Conservation (phyloP, 92 coral and sea anemone genomes). For the Epizoanthus rinbou region DNA sequence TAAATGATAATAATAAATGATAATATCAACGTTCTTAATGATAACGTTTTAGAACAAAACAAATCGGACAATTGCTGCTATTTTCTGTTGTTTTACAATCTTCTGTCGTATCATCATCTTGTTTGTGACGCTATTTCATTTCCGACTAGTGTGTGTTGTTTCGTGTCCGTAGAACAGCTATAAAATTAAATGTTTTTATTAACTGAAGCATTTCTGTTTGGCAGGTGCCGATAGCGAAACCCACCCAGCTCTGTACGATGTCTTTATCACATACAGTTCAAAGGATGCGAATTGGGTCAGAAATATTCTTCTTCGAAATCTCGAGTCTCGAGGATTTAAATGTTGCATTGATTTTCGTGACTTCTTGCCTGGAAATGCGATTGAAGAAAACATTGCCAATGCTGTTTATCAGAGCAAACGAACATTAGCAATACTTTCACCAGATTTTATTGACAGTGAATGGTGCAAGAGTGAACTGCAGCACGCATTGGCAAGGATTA, state of each 20-base stretch:
- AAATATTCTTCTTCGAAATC: slow-evolving; percentile 48
- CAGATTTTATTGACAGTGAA: slow-evolving; percentile 72
- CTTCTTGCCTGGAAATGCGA: slow-evolving; percentile 76
- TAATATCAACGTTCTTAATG: too few relatives aligned
- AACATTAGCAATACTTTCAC: slow-evolving; percentile 80
- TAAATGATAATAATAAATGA: too few relatives aligned
- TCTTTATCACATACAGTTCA: slow-evolving; percentile 82
- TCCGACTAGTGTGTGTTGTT: too few relatives aligned
- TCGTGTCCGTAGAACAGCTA: too few relatives aligned
- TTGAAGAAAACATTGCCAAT: slow-evolving; percentile 74
- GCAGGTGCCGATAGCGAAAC: neutral
- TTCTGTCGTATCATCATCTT: too few relatives aligned
- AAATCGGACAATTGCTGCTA: too few relatives aligned
- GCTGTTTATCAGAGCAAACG: slow-evolving; percentile 75
- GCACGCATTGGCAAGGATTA: slow-evolving; percentile 68
- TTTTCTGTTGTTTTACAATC: too few relatives aligned
- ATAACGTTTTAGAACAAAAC: too few relatives aligned
- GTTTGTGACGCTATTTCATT: too few relatives aligned
- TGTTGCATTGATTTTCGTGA: slow-evolving; percentile 82
- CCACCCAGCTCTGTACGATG: slow-evolving; percentile 60
- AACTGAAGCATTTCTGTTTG: too few relatives aligned
- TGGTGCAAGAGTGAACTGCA: slow-evolving; percentile 80
- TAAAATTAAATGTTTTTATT: too few relatives aligned
- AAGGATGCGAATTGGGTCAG: slow-evolving; percentile 78
- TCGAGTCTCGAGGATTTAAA: slow-evolving; percentile 71